A percentile compares a stretch with the other conserved stretches of the same genome.
Conservation (phyloP, 1,140 invertebrate species). For the Monochamus saltuarius region DNA sequence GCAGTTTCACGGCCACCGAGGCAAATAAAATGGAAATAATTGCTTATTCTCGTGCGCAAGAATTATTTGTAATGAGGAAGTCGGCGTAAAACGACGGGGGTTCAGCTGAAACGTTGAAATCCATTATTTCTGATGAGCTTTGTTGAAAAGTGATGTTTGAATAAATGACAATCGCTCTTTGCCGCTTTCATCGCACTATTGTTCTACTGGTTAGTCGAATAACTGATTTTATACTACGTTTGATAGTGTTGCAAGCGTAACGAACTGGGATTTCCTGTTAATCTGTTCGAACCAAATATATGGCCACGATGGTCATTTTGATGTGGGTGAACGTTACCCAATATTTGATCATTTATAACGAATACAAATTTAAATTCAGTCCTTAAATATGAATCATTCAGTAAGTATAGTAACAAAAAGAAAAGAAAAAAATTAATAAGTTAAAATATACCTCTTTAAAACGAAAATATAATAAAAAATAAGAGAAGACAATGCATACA, state of each 20-base stretch:
- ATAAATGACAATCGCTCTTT: constrained; percentile 1
- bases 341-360: no score
- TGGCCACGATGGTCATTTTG: no score
- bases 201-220: background rate
- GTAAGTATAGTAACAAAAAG: no score
- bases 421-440: no score
- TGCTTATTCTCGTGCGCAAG: constrained; percentile 20
- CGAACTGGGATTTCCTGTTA: no score
- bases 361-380: no score
- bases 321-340: no score
- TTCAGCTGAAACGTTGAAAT: constrained; percentile 20
- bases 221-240: constrained; percentile 2
- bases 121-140: constrained; percentile 18
- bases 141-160: constrained; percentile 7
- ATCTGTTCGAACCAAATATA: no score
- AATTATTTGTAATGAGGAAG: constrained; percentile 28
- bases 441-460: no score
- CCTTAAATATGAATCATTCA: no score
- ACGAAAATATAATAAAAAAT: no score
- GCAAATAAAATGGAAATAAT: constrained; percentile 23
- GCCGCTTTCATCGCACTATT: background rate
- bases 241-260: background rate
- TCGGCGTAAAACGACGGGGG: constrained; percentile 19
- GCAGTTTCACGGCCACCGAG: constrained; percentile 16
- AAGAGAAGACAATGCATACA: no score